These are phyloP conservation scores for Dasyornis broadbenti DNA, from an alignment of 2,113 vertebrate genomes.

Conservation along the genomic window DNA sequence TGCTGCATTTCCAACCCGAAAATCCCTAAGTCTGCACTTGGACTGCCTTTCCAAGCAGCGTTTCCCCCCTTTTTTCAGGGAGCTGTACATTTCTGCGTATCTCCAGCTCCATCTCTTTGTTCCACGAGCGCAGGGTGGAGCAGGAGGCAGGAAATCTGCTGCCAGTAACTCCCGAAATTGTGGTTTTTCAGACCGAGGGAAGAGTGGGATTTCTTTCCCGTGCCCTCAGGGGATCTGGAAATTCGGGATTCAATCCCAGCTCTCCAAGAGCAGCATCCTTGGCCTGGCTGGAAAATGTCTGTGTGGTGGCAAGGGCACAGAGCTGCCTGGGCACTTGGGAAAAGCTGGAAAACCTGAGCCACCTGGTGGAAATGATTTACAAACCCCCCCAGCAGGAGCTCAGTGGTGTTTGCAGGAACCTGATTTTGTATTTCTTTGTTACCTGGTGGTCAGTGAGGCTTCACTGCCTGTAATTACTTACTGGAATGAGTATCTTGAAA, in stretches of 20 bases:
- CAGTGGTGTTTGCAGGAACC: neutral
- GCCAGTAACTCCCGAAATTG: neutral
- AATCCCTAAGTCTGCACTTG: neutral
- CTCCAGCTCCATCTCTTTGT: constrained; percentile 23
- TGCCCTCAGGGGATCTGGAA: neutral
- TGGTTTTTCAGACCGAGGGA: neutral
- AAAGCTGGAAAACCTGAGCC: neutral
- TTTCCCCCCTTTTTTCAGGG: neutral
- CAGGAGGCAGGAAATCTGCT: constrained; percentile 32
- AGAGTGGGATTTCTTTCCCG: neutral
- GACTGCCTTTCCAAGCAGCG: neutral
- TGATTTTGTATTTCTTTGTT: neutral
- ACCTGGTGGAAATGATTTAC: neutral
- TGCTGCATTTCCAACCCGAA: constrained; percentile 24
- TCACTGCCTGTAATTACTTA: neutral
- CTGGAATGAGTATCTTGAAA: neutral
- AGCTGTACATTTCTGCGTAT: constrained; percentile 24
- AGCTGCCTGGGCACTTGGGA: neutral
- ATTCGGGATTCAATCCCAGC: neutral
- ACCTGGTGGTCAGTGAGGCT: neutral
- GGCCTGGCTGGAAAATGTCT: neutral
- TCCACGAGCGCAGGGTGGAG: neutral
- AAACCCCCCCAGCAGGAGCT: neutral
- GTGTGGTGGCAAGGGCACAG: neutral
- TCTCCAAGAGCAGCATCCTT: neutral